Evolutionary conservation across 2,888 invertebrate genomes (phyloP), one percentile per base, ranked within the genome.

Genomic region (Cylindroiulus punctatus): DNA sequence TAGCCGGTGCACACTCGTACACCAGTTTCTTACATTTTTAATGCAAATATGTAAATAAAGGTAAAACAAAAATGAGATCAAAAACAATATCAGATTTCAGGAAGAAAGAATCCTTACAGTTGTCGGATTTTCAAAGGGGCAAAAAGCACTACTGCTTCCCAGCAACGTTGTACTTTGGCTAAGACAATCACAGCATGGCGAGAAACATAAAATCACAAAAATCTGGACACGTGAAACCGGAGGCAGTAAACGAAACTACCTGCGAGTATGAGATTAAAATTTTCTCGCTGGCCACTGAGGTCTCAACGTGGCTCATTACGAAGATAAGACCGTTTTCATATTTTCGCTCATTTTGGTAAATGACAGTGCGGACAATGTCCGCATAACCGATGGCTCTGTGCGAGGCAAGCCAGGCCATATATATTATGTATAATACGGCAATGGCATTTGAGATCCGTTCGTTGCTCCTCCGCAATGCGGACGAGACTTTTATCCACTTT

Each of bases 391-490:
- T 57, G 57, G 22, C 52, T 52, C 22, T 44, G 57, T 22, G 22
- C 22, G 4, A 57, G 57, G 7, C 57, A 44, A 57, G 57, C 57
- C 1, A 57, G 57, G 57, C 57, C 57, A 57, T 57, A 57, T 57
- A 57, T 57, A 57, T 57, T 57, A 57, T 57, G 57, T 57, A 57
- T 57, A 57, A 57, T 57, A 57, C 57, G 57, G 57, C 57, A 57
- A 57, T 57, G 57, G 57, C 57, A 57, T 57, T 57, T 57, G 22
- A 22, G 57, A 57, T 22, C 22, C n/a, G 57, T 57, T 22, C 57
- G 57, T 57, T 57, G 57, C 57, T 57, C 57, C 57, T 57, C 57
- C 57, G 57, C 57, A 57, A 57, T 57, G 57, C 57, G 57, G 57
- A 57, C 57, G 57, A 57, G 57, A 57, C 57, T 57, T 57, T 57